Percentiles rank a stretch among this genome's conserved stretches.
Conservation (phyloP, 2,797 vertebrate genomes). For the Sebastes matsubarae region DNA sequence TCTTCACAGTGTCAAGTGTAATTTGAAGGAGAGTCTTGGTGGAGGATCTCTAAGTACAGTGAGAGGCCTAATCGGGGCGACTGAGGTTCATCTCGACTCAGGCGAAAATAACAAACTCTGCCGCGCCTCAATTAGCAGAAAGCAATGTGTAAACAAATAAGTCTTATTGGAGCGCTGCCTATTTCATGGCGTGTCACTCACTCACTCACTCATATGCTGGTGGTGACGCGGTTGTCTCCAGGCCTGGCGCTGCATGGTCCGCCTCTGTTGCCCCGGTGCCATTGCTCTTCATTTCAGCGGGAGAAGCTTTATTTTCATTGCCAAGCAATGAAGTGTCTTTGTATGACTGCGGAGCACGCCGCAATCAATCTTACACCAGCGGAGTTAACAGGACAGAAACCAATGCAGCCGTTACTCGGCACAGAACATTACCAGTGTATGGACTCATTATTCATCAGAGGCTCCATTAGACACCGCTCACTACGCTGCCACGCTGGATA, state of each 20-base stretch:
- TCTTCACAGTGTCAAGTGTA: constrained; percentile 99
- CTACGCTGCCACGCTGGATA: constrained; percentile 65
- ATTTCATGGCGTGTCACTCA: constrained; percentile 83
- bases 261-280: constrained; percentile 47
- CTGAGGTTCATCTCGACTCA: constrained; percentile 64
- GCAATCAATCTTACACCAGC: constrained; percentile 80
- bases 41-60: constrained; percentile 82
- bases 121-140: constrained; percentile 77
- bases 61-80: constrained; percentile 83
- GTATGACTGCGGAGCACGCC: constrained; percentile 72
- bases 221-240: constrained; percentile 53
- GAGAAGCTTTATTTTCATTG: constrained; percentile 82
- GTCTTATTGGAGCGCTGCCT: constrained; percentile 59
- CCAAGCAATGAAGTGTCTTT: constrained; percentile 82
- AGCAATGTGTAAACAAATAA: constrained; percentile 81
- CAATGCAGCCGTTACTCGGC: constrained; percentile 82
- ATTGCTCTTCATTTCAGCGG: constrained; percentile 79
- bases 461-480: constrained; percentile 83
- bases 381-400: constrained; percentile 85
- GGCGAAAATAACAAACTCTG: constrained; percentile 74
- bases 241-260: constrained; percentile 40
- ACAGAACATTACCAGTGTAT: constrained; percentile 85
- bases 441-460: constrained; percentile 84
- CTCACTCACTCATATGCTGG: constrained; percentile 44
- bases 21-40: constrained; percentile 95